Evolutionary conservation across 2,113 vertebrate genomes (phyloP).

Genomic region (Coreoperca whiteheadi): DNA sequence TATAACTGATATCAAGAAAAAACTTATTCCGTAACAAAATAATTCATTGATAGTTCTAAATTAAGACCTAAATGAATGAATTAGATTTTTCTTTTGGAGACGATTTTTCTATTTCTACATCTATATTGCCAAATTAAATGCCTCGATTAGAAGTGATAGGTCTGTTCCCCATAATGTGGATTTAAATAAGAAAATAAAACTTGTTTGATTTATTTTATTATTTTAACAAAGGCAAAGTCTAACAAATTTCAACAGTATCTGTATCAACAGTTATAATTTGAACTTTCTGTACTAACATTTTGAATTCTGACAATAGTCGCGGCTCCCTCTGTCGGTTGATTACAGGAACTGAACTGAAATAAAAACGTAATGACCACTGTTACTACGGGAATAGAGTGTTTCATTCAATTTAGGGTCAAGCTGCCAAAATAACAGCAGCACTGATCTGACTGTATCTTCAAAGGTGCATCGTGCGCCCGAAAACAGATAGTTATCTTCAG

Average conservation of each 20-base stretch:
- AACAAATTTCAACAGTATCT: neutral
- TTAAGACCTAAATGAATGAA: constrained; percentile 68
- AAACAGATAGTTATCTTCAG: neutral
- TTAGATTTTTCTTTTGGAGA: neutral
- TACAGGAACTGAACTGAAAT: constrained; percentile 1
- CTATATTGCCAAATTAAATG: neutral
- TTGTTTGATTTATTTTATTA: neutral
- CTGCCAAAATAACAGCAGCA: neutral
- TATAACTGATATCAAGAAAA: constrained; percentile 49
- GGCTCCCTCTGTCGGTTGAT: constrained; percentile 48
- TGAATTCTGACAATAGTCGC: no score
- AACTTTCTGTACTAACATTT: neutral
- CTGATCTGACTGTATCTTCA: neutral
- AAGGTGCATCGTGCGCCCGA: neutral
- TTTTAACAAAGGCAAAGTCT: neutral
- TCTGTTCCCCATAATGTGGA: neutral
- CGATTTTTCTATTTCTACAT: neutral
- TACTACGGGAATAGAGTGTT: neutral
- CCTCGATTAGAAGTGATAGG: neutral
- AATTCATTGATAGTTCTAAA: constrained; percentile 66
- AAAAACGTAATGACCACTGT: neutral
- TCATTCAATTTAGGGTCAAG: neutral
- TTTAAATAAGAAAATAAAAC: neutral
- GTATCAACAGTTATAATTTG: neutral
- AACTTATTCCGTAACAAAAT: constrained; percentile 65